Percentiles rank a stretch among this genome's conserved stretches.
phyloP scores from a whole-genome alignment of 1,140 invertebrate genomes.

The Leucophenga varia region DNA sequence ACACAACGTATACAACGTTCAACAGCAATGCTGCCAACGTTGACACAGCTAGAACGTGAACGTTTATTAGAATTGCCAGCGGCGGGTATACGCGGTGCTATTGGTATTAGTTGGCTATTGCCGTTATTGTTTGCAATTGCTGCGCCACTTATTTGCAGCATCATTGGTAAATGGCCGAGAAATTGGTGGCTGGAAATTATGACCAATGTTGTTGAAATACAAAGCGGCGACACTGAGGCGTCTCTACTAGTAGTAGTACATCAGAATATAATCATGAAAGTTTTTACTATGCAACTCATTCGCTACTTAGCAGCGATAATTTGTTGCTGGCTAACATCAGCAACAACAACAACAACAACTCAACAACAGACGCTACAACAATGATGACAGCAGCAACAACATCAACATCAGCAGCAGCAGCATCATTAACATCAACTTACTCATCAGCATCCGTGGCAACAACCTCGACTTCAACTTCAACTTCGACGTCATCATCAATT shows the following conservation, averaged over 20 bases:
- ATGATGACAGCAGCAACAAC: slow-evolving; percentile 29
- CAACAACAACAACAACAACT: slow-evolving; percentile 23
- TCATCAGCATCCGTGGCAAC: slow-evolving; percentile 2
- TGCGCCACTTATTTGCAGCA: slow-evolving; percentile 52
- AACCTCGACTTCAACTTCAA: slow-evolving; percentile 2
- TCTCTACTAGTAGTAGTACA: no score
- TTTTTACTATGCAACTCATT: slow-evolving; percentile 33
- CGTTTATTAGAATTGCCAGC: slow-evolving; percentile 16
- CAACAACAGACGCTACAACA: neutral
- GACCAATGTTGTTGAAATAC: no score
- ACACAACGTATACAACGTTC: no score
- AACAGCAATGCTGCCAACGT: neutral
- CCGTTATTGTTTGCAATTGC: slow-evolving; percentile 51
- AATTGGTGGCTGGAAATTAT: slow-evolving; percentile 53
- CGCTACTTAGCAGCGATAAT: slow-evolving; percentile 43
- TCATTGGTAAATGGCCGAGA: slow-evolving; percentile 52
- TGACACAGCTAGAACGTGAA: no score
- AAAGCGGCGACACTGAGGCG: no score
- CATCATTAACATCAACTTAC: slow-evolving; percentile 1
- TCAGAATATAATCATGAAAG: slow-evolving; percentile 18
- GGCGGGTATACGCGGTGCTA: slow-evolving; percentile 46
- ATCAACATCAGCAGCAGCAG: slow-evolving; percentile 11
- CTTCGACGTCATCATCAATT: no score
- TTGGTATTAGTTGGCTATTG: slow-evolving; percentile 54
- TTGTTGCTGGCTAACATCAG: slow-evolving; percentile 26